Evolutionary conservation across 2,113 vertebrate genomes (phyloP), one percentile per base, ranked within the genome.

Genomic region (Vulpes lagopus): DNA sequence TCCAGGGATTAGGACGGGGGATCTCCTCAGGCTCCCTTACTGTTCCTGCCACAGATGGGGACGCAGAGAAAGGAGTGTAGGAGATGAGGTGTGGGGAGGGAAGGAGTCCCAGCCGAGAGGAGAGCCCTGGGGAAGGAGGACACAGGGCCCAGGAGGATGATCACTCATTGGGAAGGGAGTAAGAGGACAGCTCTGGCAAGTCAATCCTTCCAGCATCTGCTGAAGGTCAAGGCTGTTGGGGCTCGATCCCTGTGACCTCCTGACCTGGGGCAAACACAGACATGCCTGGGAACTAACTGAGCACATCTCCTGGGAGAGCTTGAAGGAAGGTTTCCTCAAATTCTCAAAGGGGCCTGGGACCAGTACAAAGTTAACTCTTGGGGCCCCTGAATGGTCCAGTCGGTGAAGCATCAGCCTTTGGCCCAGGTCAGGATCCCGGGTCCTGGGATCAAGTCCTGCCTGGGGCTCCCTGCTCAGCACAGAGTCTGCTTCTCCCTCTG

Each of bases 191-290:
- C 19, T 78, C 11, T 11, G 9, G 35, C 15, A 20, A 32, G 8
- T 16, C 91, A 27, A 23, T 53, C 38, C 53, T 11, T 32, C 43
- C 91, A 11, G 32, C 23, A 8, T 55, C 57, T 86, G n/a, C 92
- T 65, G 49, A 85, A 35, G 35, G 1, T 17, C 20, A 27, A 5
- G 3, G 87, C 8, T 8, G 8, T 35, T 9, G 3, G 27, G 30
- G 3, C 69, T 55, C 20, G 30, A 35, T 11, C 20, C 1, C 80
- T 38, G 81, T 62, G 71, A 22, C 57, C 35, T 65, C 80, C 59
- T 16, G 0, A 5, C 69, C 15, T 16, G 49, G 78, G 25, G 67
- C 23, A 0, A 12, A 38, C 0, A n/a, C 57, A 6, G 19, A 7
- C 11, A 11, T 8, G 1, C 65, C 12, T 1, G 22, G 43, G 23